Evolutionary conservation across 1,140 invertebrate genomes (phyloP).

Genomic region (Nixonia krombeini): DNA sequence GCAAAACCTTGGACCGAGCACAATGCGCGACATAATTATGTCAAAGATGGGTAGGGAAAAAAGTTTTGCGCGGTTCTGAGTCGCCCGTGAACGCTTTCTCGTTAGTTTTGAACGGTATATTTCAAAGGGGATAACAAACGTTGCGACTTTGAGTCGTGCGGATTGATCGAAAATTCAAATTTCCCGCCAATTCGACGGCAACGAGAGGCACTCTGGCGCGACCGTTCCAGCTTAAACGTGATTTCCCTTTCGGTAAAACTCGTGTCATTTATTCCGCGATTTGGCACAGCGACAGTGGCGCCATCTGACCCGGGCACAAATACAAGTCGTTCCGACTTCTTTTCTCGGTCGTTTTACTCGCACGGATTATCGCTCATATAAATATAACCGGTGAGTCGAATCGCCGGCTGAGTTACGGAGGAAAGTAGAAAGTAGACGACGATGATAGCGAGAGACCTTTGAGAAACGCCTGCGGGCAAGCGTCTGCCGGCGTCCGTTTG

Average conservation of each 20-base stretch:
- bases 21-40: conserved; percentile 11
- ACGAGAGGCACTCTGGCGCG: too few relatives aligned
- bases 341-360: neutral
- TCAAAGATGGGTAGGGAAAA: conserved; percentile 2
- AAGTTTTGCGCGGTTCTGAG: neutral
- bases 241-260: conserved; percentile 2
- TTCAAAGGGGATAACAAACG: too few relatives aligned
- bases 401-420: conserved; percentile 1
- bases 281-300: too few relatives aligned
- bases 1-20: conserved; percentile 29
- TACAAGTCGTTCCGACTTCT: neutral
- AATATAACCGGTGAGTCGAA: neutral
- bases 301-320: neutral
- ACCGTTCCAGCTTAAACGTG: too few relatives aligned
- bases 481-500: neutral
- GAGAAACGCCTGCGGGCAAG: too few relatives aligned
- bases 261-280: too few relatives aligned
- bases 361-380: neutral
- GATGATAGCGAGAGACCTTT: conserved; percentile 4
- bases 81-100: neutral
- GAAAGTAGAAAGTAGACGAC: conserved; percentile 10
- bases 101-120: too few relatives aligned
- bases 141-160: too few relatives aligned
- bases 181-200: too few relatives aligned
- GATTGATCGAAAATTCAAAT: too few relatives aligned